phyloP scores from a whole-genome alignment of 2,797 vertebrate species.

The Aulostomus chinensis region DNA sequence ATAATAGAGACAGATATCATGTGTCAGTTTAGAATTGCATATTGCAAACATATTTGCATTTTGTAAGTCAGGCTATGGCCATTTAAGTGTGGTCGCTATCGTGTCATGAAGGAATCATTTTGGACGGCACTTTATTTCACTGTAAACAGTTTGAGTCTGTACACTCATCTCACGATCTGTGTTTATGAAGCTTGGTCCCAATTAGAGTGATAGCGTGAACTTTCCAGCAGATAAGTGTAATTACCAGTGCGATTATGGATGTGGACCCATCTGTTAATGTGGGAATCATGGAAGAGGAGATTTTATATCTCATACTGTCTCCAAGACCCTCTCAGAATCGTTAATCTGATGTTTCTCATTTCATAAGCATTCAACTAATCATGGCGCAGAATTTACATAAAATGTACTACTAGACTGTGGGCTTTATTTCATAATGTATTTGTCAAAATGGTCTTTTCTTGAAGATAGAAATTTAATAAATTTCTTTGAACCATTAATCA shows the following conservation, averaged over 20 bases:
- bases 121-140: neutral
- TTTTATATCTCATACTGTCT: conserved; percentile 1
- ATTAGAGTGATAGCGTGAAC: conserved; percentile 15
- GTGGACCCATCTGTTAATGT: neutral
- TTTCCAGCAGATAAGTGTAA: conserved; percentile 39
- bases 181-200: conserved; percentile 23
- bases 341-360: neutral
- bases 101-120: conserved; percentile 3
- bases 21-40: neutral
- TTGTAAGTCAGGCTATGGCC: neutral
- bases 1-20: too few relatives aligned
- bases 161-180: conserved; percentile 11
- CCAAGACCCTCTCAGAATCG: too few relatives aligned
- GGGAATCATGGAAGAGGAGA: neutral
- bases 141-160: conserved; percentile 42
- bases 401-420: too few relatives aligned
- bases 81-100: conserved; percentile 13
- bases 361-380: neutral
- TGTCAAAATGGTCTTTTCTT: too few relatives aligned
- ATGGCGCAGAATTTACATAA: too few relatives aligned
- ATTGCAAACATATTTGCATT: neutral
- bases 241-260: conserved; percentile 18
- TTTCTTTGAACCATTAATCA: too few relatives aligned
- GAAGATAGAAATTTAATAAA: too few relatives aligned
- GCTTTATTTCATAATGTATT: too few relatives aligned